These are phyloP conservation scores for Eurystomus gularis DNA, from an alignment of 2,113 vertebrate species.

Conservation along the genomic window DNA sequence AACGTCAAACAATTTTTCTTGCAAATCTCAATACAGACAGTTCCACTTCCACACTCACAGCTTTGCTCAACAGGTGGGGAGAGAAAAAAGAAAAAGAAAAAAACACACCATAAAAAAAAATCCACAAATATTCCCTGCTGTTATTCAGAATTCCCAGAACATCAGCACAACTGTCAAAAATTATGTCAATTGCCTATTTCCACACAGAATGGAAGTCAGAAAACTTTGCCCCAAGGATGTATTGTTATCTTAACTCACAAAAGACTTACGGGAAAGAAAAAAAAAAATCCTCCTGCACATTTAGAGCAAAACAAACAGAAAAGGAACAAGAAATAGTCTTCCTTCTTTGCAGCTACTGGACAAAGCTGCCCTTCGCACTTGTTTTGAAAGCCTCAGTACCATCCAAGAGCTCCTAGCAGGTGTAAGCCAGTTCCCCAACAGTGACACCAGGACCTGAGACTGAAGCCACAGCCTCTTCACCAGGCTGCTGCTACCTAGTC, in stretches of 20 bases:
- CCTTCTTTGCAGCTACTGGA: not conserved
- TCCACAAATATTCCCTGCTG: not conserved
- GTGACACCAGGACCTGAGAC: not conserved
- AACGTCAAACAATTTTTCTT: not conserved
- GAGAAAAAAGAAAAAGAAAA: not conserved
- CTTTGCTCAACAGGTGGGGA: not conserved
- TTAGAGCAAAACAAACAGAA: not conserved
- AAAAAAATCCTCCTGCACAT: not conserved
- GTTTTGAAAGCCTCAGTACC: not conserved
- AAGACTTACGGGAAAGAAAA: not conserved
- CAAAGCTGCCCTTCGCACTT: rapidly evolving
- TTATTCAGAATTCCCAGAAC: not conserved
- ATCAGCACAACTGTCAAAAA: not conserved
- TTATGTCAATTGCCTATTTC: not conserved
- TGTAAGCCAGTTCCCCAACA: not conserved
- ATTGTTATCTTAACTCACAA: not conserved
- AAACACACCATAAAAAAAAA: not conserved
- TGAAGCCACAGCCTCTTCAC: not conserved
- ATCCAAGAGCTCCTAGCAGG: not conserved
- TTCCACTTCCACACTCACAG: not conserved
- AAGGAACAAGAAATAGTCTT: not conserved
- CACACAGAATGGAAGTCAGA: not conserved
- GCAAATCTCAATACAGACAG: not conserved
- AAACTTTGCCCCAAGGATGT: not conserved
- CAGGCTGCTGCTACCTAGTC: not conserved